A percentile compares a stretch with the other conserved stretches of the same genome.
Evolutionary conservation across 1,140 invertebrate genomes (phyloP).

Genomic region (Drosophila suzukii): DNA sequence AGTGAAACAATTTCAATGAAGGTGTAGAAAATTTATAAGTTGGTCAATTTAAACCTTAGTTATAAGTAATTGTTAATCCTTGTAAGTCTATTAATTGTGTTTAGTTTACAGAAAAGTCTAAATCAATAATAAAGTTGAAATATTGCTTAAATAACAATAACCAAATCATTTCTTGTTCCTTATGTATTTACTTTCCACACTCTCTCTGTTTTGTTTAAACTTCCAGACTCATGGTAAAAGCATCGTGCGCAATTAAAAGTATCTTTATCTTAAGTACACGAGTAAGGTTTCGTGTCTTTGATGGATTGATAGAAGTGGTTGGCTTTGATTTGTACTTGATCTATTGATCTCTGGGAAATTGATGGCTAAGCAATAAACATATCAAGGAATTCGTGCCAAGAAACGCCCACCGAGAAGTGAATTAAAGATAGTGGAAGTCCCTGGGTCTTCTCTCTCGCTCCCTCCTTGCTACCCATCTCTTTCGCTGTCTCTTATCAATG

Average conservation of each 20-base stretch:
- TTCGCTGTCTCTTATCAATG: conserved; percentile 54
- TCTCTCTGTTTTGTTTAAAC: neutral
- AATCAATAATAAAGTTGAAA: no score
- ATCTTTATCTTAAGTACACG: conserved; percentile 22
- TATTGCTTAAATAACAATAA: no score
- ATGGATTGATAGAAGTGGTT: conserved; percentile 23
- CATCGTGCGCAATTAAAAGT: conserved; percentile 18
- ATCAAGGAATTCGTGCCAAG: conserved; percentile 45
- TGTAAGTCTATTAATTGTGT: no score
- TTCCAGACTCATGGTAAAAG: neutral
- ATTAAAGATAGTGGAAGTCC: conserved; percentile 3
- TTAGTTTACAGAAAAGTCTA: no score
- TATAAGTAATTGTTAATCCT: no score
- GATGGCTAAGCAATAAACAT: conserved; percentile 62
- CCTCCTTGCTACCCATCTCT: conserved; percentile 8
- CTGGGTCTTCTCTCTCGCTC: conserved; percentile 3
- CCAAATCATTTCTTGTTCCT: no score
- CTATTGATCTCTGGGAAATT: conserved; percentile 9
- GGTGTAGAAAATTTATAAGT: neutral
- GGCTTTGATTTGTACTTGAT: conserved; percentile 18
- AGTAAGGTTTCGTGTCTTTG: conserved; percentile 22
- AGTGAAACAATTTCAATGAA: neutral
- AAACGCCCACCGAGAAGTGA: conserved; percentile 51
- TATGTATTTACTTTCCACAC: no score
- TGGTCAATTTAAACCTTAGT: no score